These are phyloP conservation scores for Amphiprion clarkii DNA, from an alignment of 2,797 vertebrate species.

Conservation along the genomic window DNA sequence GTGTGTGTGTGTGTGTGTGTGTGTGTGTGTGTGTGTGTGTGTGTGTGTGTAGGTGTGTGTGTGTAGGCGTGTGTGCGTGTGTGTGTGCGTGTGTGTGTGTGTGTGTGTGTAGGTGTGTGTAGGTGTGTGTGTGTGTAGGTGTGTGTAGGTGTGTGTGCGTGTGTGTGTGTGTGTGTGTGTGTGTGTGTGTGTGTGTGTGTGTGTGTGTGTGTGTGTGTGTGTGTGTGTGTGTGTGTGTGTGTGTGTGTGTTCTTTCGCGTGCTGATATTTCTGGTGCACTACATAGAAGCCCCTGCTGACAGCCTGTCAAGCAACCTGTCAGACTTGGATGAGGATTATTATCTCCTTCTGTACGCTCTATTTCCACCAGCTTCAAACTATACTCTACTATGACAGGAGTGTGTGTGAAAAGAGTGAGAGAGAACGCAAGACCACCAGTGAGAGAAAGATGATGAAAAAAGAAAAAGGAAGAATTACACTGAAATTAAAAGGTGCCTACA, in stretches of 20 bases:
- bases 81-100: no score
- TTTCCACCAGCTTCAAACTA: conserved; percentile 69
- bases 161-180: conserved; percentile 7
- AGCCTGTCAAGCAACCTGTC: conserved; percentile 85
- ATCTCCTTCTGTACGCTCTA: conserved; percentile 73
- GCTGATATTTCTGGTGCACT: conserved; percentile 61
- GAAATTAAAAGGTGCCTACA: conserved; percentile 45
- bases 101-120: neutral
- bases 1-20: conserved; percentile 9
- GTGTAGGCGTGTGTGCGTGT: conserved; percentile 16
- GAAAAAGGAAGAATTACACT: conserved; percentile 30
- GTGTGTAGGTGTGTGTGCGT: neutral
- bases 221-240: conserved; percentile 22
- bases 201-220: conserved; percentile 13
- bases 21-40: conserved; percentile 18
- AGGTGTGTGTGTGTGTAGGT: conserved; percentile 17
- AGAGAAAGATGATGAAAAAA: conserved; percentile 10
- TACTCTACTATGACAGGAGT: conserved; percentile 49
- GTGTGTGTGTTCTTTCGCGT: conserved; percentile 32
- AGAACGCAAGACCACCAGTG: conserved; percentile 22
- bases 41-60: conserved; percentile 16
- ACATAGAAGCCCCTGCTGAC: conserved; percentile 69
- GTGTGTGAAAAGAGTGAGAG: conserved; percentile 25
- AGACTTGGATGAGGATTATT: conserved; percentile 86
- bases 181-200: conserved; percentile 21